phyloP scores from a whole-genome alignment of 2,113 vertebrate species.

The Ahaetulla prasina region DNA sequence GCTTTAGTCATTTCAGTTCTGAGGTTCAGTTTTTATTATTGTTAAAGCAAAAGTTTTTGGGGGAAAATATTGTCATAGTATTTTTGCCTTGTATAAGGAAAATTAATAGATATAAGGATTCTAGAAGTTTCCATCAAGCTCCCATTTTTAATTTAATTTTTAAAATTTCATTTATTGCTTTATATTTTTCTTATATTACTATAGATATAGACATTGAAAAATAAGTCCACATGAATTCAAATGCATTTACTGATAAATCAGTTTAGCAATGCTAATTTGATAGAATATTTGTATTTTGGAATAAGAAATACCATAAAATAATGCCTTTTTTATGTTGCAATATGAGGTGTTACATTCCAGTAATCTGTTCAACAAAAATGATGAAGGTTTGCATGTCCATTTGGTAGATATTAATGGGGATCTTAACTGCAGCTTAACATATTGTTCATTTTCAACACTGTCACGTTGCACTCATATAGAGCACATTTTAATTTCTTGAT shows the following conservation, averaged over 20 bases:
- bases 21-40: neutral
- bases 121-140: neutral
- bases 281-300: constrained; percentile 20
- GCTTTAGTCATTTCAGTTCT: constrained; percentile 16
- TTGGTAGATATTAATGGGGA: constrained; percentile 54
- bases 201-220: neutral
- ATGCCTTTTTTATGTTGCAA: constrained; percentile 35
- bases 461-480: constrained; percentile 56
- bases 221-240: neutral
- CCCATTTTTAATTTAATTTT: neutral
- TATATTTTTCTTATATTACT: constrained; percentile 3
- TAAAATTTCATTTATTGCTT: neutral
- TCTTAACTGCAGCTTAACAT: constrained; percentile 53
- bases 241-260: neutral
- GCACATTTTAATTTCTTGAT: constrained; percentile 70
- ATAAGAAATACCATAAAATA: constrained; percentile 39
- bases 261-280: neutral
- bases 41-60: neutral
- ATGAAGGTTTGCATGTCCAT: constrained; percentile 43
- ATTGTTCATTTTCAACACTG: constrained; percentile 66
- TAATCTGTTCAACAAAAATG: constrained; percentile 41
- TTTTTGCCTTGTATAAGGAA: constrained; percentile 13
- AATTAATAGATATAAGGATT: neutral
- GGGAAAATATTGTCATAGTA: neutral
- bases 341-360: constrained; percentile 30